Evolutionary conservation across 2,113 vertebrate species (phyloP).

Genomic region (Poeciliopsis turrubarensis): DNA sequence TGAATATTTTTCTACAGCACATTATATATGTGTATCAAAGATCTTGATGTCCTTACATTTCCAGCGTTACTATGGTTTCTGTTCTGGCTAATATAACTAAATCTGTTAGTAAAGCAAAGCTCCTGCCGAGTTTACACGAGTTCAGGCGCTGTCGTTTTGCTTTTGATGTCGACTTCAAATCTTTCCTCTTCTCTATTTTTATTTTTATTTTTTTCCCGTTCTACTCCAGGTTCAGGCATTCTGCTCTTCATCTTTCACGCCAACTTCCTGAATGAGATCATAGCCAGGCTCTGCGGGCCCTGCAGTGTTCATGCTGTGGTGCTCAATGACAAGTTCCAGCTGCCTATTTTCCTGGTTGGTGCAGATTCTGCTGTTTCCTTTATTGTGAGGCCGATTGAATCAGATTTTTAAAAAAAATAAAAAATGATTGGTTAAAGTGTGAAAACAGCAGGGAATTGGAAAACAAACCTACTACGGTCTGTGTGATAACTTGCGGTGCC

Average conservation of each 20-base stretch:
- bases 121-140: background rate
- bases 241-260: constrained; percentile 95
- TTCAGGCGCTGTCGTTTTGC: background rate
- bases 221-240: constrained; percentile 87
- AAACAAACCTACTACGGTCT: background rate
- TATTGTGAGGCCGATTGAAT: background rate
- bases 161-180: background rate
- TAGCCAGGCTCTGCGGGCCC: constrained; percentile 90
- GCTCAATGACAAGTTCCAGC: constrained; percentile 97
- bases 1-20: background rate
- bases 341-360: constrained; percentile 93
- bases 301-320: constrained; percentile 96
- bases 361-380: background rate
- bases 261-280: constrained; percentile 89
- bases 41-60: too few species aligned
- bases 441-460: background rate
- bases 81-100: background rate
- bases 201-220: background rate
- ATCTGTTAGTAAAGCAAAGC: background rate
- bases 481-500: too few species aligned
- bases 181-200: background rate
- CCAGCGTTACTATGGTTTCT: background rate
- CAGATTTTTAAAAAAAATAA: background rate
- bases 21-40: background rate
- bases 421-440: background rate